Conservation (phyloP, 1,140 invertebrate species). For the Ruditapes philippinarum region DNA sequence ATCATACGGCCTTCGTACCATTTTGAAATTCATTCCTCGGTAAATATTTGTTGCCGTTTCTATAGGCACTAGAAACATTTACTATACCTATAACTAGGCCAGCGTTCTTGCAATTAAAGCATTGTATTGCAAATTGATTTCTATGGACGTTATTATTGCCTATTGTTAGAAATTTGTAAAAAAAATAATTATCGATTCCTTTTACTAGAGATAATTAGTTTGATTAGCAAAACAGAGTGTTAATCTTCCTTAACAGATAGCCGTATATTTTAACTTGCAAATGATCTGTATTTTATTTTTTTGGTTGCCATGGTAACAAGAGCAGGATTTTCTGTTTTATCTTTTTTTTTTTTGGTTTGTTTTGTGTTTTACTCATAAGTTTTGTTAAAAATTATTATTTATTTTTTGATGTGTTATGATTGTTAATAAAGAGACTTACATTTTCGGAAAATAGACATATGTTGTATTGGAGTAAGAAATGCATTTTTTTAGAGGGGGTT, state of each 20-base stretch:
- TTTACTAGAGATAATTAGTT: not conserved
- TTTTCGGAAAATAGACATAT: no score
- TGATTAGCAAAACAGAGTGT: not conserved
- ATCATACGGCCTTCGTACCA: not conserved
- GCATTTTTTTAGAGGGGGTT: no score
- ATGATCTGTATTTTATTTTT: no score
- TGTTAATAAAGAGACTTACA: no score
- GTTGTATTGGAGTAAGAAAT: no score
- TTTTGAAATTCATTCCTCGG: constrained; percentile 13
- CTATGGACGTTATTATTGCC: not conserved
- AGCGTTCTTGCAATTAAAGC: not conserved
- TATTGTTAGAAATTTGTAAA: not conserved
- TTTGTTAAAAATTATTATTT: no score
- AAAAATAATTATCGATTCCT: not conserved
- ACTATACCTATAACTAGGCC: not conserved
- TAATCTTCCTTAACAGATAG: not conserved
- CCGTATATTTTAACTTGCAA: no score
- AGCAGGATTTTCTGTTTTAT: no score
- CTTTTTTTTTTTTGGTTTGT: no score
- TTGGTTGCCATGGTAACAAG: no score
- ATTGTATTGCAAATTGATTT: not conserved
- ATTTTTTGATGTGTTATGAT: no score
- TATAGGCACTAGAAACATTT: constrained; percentile 15
- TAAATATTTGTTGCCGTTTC: constrained; percentile 20
- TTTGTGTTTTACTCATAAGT: no score